Evolutionary conservation across 2,888 invertebrate species (phyloP), one percentile per base, ranked within the genome.

Genomic region (Chymomyza amoena): DNA sequence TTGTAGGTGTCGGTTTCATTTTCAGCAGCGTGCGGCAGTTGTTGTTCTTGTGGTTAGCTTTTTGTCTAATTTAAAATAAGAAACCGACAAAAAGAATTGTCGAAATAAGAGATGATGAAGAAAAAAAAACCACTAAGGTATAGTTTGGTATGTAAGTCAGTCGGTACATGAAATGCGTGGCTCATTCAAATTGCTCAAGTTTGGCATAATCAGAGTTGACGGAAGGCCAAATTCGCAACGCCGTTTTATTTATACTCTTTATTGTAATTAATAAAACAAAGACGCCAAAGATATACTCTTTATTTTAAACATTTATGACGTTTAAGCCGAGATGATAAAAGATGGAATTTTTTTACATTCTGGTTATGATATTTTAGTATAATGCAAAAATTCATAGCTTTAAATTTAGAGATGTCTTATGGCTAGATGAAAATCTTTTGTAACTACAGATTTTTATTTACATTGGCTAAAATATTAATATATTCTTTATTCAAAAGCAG

Each of bases 1-100:
- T 86, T 90, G 89, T 90, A 89, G 89, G 90, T 87, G 89, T 90
- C 82, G 59, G 52, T 51, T 68, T 59, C 57, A 59, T n/a, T 45
- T 57, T 59, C 25, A 50, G 59, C 52, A 50, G 20, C 61, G 45
- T 61, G 61, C 61, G 67, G 66, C 74, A 56, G 64, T 15, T 64
- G 52, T 45, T 59, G 70, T 67, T 70, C 67, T 65, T 63, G 68
- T 70, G 25, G 70, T 67, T 57, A 66, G 57, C 59, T 62, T 71
- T 73, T 64, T 72, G 71, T 86, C 71, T 73, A 76, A 85, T 80
- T 80, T 76, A 63, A 71, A 62, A 57, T 60, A 61, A 61, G 50
- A 66, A 65, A 63, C 65, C 74, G 63, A 73, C 76, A 68, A 67
- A 79, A 69, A 80, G 88, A 85, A 87, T 68, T 70, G 78, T 69